A percentile compares a stretch with the other conserved stretches of the same genome.
phyloP scores from a whole-genome alignment of 1,140 invertebrate genomes.

The Drosophila guanche region DNA sequence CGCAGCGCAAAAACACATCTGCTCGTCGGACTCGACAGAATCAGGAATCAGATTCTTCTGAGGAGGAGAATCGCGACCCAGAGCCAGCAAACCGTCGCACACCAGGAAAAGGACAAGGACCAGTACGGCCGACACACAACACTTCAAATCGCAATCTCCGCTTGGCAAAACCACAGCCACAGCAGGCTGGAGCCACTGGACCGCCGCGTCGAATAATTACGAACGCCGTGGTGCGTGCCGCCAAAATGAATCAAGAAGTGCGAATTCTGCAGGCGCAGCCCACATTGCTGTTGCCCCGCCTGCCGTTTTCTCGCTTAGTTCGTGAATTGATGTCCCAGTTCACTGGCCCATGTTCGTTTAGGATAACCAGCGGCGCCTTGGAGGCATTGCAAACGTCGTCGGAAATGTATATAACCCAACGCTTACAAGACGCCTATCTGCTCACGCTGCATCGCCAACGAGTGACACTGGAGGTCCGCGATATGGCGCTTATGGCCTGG shows the following conservation, averaged over 20 bases:
- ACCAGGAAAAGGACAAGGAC: neutral
- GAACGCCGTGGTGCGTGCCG: constrained; percentile 12
- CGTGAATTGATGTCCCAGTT: constrained; percentile 58
- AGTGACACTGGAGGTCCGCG: constrained; percentile 89
- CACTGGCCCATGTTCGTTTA: neutral
- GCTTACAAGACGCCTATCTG: constrained; percentile 90
- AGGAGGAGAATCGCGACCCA: constrained; percentile 35
- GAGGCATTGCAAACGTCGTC: constrained; percentile 87
- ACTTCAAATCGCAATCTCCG: neutral
- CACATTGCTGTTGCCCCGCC: constrained; percentile 55
- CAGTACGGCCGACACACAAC: too few species aligned
- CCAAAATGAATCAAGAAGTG: constrained; percentile 34
- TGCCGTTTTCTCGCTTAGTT: constrained; percentile 76
- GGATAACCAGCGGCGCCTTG: constrained; percentile 86
- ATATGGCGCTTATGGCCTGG: constrained; percentile 80
- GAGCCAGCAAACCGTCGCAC: neutral
- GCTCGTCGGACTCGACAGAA: neutral
- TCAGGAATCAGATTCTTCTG: neutral
- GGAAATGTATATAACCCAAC: constrained; percentile 90
- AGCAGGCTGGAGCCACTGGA: neutral
- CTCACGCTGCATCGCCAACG: constrained; percentile 89
- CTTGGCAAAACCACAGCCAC: neutral
- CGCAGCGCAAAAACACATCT: constrained; percentile 22
- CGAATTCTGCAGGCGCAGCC: constrained; percentile 10
- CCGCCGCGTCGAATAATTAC: constrained; percentile 28